Evolutionary conservation across 2,797 vertebrate genomes (phyloP), one percentile per base, ranked within the genome.

Genomic region (Macrochelys suwanniensis): DNA sequence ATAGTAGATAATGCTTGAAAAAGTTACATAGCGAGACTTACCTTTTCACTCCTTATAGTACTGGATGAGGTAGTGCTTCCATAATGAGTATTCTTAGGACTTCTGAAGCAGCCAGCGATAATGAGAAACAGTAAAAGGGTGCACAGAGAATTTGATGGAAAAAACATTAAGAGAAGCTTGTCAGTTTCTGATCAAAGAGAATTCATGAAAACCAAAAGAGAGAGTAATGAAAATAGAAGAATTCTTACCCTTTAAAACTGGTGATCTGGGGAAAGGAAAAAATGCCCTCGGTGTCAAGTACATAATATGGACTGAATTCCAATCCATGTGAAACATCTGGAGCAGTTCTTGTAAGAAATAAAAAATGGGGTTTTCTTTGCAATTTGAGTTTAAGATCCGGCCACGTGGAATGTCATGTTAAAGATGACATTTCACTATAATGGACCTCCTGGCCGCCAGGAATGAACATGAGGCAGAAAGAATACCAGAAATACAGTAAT

Each of bases 161-260:
- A 19, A 96, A 97, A 89, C 0, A 5, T 84, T 37, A 47, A 87
- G 65, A 92, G 51, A 86, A 92, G 53, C 17, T 61, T 51, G 45
- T 97, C 91, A 97, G 76, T 68, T 95, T 86, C 7, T 11, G 9
- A 37, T 86, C 59, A 88, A 94, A 87, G 28, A 79, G 90, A 93
- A 89, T n/a, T 45, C 1, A 78, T 54, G 6, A 71, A 87, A 96
- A 92, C 0, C 1, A 74, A 11, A 79, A 88, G 81, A 89, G 28
- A n/a, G 8, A 4, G 3, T 5, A 94, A 93, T 23, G 42, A 33
- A 53, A 94, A 85, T 8, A 68, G 7, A 80, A 4, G 47, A 85
- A 28, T 54, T 88, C 96, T 97, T 97, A 97, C 97, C 97, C 5
- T 86, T 54, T 76, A 11, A 50, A 59, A 74, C 12, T 51, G 76